phyloP scores from a whole-genome alignment of 2,113 vertebrate genomes.

The Ornithorhynchus anatinus region DNA sequence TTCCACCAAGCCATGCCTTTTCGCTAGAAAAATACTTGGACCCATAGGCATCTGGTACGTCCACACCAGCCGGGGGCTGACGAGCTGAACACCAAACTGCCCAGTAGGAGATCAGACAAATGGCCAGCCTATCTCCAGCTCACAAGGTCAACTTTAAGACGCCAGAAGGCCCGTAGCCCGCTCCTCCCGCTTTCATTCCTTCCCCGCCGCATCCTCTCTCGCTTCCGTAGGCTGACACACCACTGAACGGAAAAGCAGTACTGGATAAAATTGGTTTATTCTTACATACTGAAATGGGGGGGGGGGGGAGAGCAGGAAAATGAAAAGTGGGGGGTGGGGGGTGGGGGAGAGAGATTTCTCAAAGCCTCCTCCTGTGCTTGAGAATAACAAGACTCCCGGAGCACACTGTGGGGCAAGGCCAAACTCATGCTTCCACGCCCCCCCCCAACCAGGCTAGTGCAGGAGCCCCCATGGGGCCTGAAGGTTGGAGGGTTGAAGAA shows the following conservation, averaged over 20 bases:
- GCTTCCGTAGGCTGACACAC: neutral
- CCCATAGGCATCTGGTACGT: too few relatives aligned
- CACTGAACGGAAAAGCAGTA: neutral
- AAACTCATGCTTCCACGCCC: neutral
- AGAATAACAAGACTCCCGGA: too few relatives aligned
- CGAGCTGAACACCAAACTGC: too few relatives aligned
- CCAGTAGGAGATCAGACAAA: too few relatives aligned
- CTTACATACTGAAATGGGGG: neutral
- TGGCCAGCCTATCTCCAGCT: too few relatives aligned
- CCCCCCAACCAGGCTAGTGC: neutral
- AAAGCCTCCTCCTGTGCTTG: slow-evolving; percentile 35
- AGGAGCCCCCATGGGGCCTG: neutral
- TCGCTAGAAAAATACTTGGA: too few relatives aligned
- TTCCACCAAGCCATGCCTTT: too few relatives aligned
- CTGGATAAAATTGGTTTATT: neutral
- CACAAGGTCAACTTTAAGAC: too few relatives aligned
- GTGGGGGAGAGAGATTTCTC: slow-evolving; percentile 28
- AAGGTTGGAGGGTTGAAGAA: slow-evolving; percentile 19
- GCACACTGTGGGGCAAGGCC: neutral
- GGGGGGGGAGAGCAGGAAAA: too few relatives aligned
- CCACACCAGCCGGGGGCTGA: too few relatives aligned
- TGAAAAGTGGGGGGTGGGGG: too few relatives aligned
- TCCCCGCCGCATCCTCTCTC: neutral
- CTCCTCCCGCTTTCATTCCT: neutral
- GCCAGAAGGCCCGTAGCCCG: too few relatives aligned